Evolutionary conservation across 2,888 invertebrate genomes (phyloP).

Genomic region (Nomada ferruginata): DNA sequence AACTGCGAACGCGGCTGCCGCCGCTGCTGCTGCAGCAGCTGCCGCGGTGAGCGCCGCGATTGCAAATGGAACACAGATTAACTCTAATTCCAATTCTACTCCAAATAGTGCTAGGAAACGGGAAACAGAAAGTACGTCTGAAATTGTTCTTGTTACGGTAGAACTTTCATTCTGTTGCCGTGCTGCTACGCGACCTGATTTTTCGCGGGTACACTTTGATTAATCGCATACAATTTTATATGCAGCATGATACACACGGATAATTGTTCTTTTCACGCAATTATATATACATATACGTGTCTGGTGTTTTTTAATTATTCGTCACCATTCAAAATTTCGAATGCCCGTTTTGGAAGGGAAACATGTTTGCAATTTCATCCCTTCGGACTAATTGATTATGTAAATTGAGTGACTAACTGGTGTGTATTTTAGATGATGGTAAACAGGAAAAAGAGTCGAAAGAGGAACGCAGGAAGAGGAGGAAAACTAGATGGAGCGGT

Average conservation of each 20-base stretch:
- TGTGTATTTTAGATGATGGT: constrained; percentile 34
- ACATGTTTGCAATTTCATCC: neutral
- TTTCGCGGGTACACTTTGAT: constrained; percentile 2
- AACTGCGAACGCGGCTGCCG: constrained; percentile 84
- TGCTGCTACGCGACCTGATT: constrained; percentile 25
- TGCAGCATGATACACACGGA: neutral
- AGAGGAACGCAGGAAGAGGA: constrained; percentile 88
- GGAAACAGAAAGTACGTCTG: constrained; percentile 77
- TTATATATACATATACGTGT: neutral
- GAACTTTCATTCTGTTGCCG: constrained; percentile 1
- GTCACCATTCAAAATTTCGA: neutral
- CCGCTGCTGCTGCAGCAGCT: constrained; percentile 86
- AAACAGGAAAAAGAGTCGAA: constrained; percentile 81
- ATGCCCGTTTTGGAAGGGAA: neutral
- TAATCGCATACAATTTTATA: neutral
- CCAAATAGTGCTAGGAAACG: constrained; percentile 77
- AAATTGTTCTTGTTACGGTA: neutral
- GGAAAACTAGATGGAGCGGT: constrained; percentile 95
- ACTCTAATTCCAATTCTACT: constrained; percentile 58
- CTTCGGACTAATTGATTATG: neutral
- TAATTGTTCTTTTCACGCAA: neutral
- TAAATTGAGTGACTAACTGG: neutral
- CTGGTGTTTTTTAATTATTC: neutral
- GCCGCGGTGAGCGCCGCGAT: constrained; percentile 87
- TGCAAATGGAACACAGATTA: constrained; percentile 84